A percentile compares a stretch with the other conserved stretches of the same genome.
phyloP scores from a whole-genome alignment of 2,797 vertebrate species.

The Fistularia tabacaria region DNA sequence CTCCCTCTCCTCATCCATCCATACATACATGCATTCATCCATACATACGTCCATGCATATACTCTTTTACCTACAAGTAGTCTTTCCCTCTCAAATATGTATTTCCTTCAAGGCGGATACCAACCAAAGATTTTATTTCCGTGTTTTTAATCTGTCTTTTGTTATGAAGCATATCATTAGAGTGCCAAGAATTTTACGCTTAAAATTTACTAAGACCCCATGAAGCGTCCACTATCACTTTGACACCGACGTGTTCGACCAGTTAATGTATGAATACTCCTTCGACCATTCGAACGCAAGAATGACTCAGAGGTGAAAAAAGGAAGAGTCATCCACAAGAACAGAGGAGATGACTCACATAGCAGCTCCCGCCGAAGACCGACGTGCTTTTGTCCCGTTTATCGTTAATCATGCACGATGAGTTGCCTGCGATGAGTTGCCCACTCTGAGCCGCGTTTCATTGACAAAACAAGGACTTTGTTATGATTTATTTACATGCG shows the following conservation, averaged over 20 bases:
- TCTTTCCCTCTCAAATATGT: constrained; percentile 29
- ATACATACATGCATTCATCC: constrained; percentile 5
- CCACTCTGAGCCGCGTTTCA: constrained; percentile 17
- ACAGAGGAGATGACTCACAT: constrained; percentile 63
- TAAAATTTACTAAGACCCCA: too few species aligned
- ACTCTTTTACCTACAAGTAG: constrained; percentile 31
- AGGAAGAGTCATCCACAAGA: constrained; percentile 60
- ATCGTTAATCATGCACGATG: constrained; percentile 16
- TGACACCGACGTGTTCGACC: constrained; percentile 18
- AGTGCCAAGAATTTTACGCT: too few species aligned
- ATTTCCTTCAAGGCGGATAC: constrained; percentile 36
- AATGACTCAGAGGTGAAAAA: constrained; percentile 57
- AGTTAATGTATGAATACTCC: constrained; percentile 49
- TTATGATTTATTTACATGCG: constrained; percentile 12
- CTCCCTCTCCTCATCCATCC: constrained; percentile 20
- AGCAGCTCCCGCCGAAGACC: constrained; percentile 45
- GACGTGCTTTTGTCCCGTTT: constrained; percentile 39
- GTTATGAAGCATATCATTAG: too few species aligned
- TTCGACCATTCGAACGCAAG: constrained; percentile 36
- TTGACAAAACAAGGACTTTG: constrained; percentile 41
- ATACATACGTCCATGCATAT: constrained; percentile 16
- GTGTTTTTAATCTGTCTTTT: background rate
- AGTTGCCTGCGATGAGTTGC: background rate
- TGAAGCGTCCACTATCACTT: constrained; percentile 13
- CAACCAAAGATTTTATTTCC: background rate